A percentile compares a stretch with the other conserved stretches of the same genome.
These are phyloP conservation scores for Centruroides sculpturatus DNA, from an alignment of 1,140 invertebrate species.

Conservation along the genomic window DNA sequence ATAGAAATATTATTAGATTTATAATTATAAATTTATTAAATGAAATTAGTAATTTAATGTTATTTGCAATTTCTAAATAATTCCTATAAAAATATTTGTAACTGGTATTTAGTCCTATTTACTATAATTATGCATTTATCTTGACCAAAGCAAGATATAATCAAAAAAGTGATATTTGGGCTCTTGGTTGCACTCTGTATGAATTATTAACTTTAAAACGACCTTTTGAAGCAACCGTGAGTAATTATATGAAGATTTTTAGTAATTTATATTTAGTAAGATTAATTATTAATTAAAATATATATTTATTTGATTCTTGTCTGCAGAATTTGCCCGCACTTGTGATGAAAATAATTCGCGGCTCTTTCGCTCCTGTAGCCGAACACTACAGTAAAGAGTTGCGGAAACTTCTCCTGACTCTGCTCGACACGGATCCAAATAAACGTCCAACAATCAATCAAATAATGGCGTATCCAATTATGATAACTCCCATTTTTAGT, in stretches of 20 bases:
- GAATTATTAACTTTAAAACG: conserved; percentile 46
- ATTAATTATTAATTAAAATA: background rate
- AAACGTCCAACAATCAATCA: conserved; percentile 32
- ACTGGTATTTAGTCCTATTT: no score
- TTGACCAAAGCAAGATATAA: conserved; percentile 30
- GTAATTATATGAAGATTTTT: conserved; percentile 12
- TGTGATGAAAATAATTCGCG: conserved; percentile 37
- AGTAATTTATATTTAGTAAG: no score
- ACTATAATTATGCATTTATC: no score
- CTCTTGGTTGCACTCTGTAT: conserved; percentile 66
- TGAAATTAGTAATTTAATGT: no score
- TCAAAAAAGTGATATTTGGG: conserved; percentile 69
- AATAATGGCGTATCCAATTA: conserved; percentile 33
- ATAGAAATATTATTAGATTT: no score
- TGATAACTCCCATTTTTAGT: conserved; percentile 30
- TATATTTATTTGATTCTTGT: background rate
- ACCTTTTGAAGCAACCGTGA: conserved; percentile 46
- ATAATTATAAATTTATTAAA: no score
- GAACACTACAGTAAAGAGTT: conserved; percentile 32
- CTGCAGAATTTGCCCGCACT: conserved; percentile 34
- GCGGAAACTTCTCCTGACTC: conserved; percentile 28
- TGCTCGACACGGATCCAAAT: conserved; percentile 34
- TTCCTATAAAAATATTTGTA: no score
- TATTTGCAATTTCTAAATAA: no score
- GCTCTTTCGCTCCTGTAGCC: conserved; percentile 32